Percentiles rank a stretch among this genome's conserved stretches.
These are phyloP conservation scores for Micrasema minimum DNA, from an alignment of 1,140 invertebrate species.

Conservation along the genomic window DNA sequence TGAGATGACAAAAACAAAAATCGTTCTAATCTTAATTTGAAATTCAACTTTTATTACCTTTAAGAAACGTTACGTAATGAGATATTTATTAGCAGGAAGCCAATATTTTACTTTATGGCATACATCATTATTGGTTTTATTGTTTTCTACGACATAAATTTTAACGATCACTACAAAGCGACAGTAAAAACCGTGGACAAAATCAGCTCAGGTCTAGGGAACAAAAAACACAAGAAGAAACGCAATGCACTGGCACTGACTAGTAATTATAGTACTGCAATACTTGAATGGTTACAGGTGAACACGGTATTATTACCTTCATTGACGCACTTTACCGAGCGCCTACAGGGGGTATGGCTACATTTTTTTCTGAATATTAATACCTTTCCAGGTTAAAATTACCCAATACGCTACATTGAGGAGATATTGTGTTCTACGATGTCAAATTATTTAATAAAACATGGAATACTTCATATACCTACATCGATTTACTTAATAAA, in stretches of 20 bases:
- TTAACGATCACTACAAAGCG: constrained; percentile 37
- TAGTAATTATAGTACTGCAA: constrained; percentile 33
- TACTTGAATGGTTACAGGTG: constrained; percentile 27
- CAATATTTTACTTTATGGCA: constrained; percentile 41
- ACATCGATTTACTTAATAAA: too few relatives aligned
- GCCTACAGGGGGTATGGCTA: too few relatives aligned
- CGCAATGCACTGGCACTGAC: constrained; percentile 17
- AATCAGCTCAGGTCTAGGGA: constrained; percentile 7
- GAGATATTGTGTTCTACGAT: too few relatives aligned
- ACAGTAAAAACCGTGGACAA: constrained; percentile 30
- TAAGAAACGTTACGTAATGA: constrained; percentile 23
- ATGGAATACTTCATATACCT: too few relatives aligned
- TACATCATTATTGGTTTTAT: constrained; percentile 46
- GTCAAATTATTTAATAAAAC: too few relatives aligned
- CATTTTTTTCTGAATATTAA: too few relatives aligned
- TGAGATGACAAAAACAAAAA: constrained; percentile 29
- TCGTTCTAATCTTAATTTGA: constrained; percentile 24
- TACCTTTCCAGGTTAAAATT: too few relatives aligned
- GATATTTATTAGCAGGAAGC: constrained; percentile 41
- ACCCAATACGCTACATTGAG: too few relatives aligned
- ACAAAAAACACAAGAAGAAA: constrained; percentile 18
- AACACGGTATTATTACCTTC: too few relatives aligned
- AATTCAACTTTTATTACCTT: constrained; percentile 21
- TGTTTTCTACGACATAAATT: constrained; percentile 46
- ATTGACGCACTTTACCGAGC: too few relatives aligned